Percentiles rank a stretch among this genome's conserved stretches.
Evolutionary conservation across 2,888 invertebrate genomes (phyloP).

Genomic region (Cryptocephalus primarius): DNA sequence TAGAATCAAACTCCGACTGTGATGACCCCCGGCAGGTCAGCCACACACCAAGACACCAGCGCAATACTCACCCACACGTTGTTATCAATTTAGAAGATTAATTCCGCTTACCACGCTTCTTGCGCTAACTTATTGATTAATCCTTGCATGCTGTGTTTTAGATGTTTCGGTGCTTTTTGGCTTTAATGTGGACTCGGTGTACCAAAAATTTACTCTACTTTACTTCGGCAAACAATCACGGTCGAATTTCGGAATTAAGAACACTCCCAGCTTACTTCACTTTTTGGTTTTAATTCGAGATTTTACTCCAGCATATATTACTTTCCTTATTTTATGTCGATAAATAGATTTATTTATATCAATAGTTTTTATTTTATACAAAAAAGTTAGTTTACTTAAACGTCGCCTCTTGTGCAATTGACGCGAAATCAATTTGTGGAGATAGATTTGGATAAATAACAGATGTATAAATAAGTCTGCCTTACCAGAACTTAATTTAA

Average conservation of each 20-base stretch:
- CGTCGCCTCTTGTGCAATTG: constrained; percentile 4
- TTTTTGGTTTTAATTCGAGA: too few relatives aligned
- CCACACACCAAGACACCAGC: constrained; percentile 25
- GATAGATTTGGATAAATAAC: background rate
- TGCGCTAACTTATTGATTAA: background rate
- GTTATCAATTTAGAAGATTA: constrained; percentile 29
- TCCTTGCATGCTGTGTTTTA: background rate
- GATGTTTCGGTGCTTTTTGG: constrained; percentile 1
- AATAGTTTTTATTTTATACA: too few relatives aligned
- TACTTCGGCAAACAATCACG: too few relatives aligned
- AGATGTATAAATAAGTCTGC: constrained; percentile 1
- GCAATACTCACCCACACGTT: constrained; percentile 19
- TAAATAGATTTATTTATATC: too few relatives aligned
- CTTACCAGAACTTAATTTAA: constrained; percentile 8
- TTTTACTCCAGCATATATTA: too few relatives aligned
- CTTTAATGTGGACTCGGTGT: constrained; percentile 3
- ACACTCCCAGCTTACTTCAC: too few relatives aligned
- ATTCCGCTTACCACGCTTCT: constrained; percentile 8
- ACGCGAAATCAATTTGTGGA: background rate
- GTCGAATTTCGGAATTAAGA: too few relatives aligned
- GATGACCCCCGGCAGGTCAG: constrained; percentile 36
- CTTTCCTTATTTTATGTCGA: too few relatives aligned
- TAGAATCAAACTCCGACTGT: constrained; percentile 27
- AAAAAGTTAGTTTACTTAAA: background rate
- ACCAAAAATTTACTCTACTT: background rate